phyloP scores from a whole-genome alignment of 2,888 invertebrate genomes.

The Oithona nana region DNA sequence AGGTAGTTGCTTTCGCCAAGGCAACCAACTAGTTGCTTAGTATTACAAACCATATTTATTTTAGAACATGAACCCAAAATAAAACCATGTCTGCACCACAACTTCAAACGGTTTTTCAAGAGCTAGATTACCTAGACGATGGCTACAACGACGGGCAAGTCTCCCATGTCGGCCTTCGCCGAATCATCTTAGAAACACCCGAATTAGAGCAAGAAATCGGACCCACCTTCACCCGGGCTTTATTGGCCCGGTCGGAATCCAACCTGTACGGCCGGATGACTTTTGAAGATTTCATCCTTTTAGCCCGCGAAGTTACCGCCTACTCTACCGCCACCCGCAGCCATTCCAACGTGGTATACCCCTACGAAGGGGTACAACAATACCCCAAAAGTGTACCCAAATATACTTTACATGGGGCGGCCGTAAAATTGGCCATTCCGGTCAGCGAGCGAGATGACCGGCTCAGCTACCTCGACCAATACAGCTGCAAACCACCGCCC shows the following conservation, averaged over 20 bases:
- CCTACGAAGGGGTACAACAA: not conserved
- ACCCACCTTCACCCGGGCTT: constrained; percentile 4
- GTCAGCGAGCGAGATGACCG: not conserved
- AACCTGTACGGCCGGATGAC: constrained; percentile 57
- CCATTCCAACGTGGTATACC: not conserved
- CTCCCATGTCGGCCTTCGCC: constrained; percentile 8
- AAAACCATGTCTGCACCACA: constrained; percentile 5
- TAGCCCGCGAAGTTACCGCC: constrained; percentile 28
- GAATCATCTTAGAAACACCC: constrained; percentile 13
- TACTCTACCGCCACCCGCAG: not conserved
- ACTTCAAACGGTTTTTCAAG: constrained; percentile 7
- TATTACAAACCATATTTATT: too few relatives aligned
- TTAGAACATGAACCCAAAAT: too few relatives aligned
- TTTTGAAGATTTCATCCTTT: constrained; percentile 60
- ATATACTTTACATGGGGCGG: not conserved
- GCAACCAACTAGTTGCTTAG: too few relatives aligned
- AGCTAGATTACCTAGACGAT: constrained; percentile 14
- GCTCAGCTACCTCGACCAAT: constrained; percentile 56
- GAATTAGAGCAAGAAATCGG: constrained; percentile 13
- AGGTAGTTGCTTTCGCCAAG: too few relatives aligned
- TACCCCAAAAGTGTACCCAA: constrained; percentile 4
- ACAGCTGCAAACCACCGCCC: constrained; percentile 74
- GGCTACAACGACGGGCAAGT: constrained; percentile 12
- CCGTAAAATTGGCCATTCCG: constrained; percentile 12
- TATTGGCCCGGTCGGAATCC: constrained; percentile 25